Evolutionary conservation across 2,113 vertebrate species (phyloP).

Genomic region (Sakesphorus luctuosus): DNA sequence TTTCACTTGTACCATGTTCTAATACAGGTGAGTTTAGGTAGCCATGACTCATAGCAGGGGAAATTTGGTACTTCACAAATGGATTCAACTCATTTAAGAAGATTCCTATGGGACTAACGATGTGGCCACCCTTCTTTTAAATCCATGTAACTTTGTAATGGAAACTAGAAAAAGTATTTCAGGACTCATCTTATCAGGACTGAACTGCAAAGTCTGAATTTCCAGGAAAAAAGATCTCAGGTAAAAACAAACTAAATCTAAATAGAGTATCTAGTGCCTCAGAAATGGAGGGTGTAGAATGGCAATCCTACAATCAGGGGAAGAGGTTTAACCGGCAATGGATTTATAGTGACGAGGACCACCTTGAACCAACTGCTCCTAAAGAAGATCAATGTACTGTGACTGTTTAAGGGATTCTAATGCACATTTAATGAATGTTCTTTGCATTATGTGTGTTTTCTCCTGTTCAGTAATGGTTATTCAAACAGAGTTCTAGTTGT

Average conservation of each 20-base stretch:
- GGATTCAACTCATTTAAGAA: neutral
- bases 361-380: too few species aligned
- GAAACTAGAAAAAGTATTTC: neutral
- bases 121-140: neutral
- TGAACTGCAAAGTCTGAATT: neutral
- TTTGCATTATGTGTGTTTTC: too few species aligned
- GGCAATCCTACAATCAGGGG: too few species aligned
- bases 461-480: too few species aligned
- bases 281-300: neutral
- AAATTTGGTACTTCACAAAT: neutral
- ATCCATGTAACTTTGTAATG: neutral
- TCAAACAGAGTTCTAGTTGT: too few species aligned
- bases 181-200: neutral
- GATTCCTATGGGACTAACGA: neutral
- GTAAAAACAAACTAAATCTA: neutral
- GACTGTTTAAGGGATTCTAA: too few species aligned
- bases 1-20: neutral
- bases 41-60: neutral
- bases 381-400: too few species aligned
- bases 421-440: too few species aligned
- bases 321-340: too few species aligned
- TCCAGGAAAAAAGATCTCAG: neutral
- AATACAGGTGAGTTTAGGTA: neutral
- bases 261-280: neutral
- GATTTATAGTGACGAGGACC: too few species aligned